Base-by-base conservation (phyloP, 2,797 vertebrate genomes). In the Chaenodraco wilsoni region DNA sequence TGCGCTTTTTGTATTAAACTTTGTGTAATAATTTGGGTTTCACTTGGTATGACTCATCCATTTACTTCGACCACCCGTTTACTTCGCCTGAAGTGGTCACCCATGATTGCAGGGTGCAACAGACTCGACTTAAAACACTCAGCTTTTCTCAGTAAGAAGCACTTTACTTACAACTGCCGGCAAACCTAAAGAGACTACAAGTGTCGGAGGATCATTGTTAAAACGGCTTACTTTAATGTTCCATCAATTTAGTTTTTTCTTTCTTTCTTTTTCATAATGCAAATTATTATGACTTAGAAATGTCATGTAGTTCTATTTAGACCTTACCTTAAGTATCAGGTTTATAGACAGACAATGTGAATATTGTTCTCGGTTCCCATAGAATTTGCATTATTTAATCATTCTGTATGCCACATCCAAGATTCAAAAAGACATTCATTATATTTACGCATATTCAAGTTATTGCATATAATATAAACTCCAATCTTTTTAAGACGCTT, bases 41-140 rank as follows among this genome's bases (percentile, higher is more conserved):
- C 57, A 17, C 23, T 62, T 21, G 49, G 9, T 49, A 12, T n/a
- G 12, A 65, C 14, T 33, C 45, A 15, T 27, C 51, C 48, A 1
- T 56, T 17, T 5, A 27, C 49, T 14, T 51, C 0, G 27, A 45
- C 4, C 52, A 9, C 54, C 19, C 62, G 50, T 8, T 54, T 15
- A 16, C n/a, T 40, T 40, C 44, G 11, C 23, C 12, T 13, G 3
- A 27, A 59, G 23, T 41, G 51, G 4, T 62, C 21, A 55, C 4
- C 62, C 49, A 31, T 65, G 31, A 68, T 46, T 62, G 40, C 31
- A 66, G 52, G 23, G 5, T 37, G 33, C 51, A 43, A 46, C 14
- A 31, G 40, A 65, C 21, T 61, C 7, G 13, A 48, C 62, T 37
- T 45, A n/a, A 68, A 44, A 59, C 13, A 44, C 19, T 40, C 9